Evolutionary conservation across 2,797 vertebrate species (phyloP).

Genomic region (Lophura swinhoii): DNA sequence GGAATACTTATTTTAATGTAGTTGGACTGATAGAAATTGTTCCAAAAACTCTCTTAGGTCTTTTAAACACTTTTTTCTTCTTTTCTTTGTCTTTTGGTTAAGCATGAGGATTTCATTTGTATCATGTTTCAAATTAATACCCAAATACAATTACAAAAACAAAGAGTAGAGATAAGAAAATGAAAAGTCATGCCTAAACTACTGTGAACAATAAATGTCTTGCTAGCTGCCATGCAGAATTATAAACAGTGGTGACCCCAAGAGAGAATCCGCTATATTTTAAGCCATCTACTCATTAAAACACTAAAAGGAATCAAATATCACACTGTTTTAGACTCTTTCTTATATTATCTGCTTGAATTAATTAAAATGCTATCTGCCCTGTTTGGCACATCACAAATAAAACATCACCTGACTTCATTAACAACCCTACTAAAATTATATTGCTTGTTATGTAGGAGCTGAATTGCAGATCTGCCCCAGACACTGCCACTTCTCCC

Average conservation of each 20-base stretch:
- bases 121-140: not conserved
- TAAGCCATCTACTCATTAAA: not conserved
- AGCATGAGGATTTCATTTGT: not conserved
- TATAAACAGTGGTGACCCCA: not conserved
- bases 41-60: not conserved
- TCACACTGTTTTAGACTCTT: not conserved
- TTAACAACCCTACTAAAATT: not conserved
- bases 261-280: not conserved
- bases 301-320: not conserved
- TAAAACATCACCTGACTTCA: not conserved
- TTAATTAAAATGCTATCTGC: not conserved
- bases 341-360: not conserved
- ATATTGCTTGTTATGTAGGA: rapidly evolving
- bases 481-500: not conserved
- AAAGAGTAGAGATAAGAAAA: not conserved
- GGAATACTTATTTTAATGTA: not conserved
- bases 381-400: not conserved
- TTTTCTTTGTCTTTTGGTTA: not conserved
- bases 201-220: not conserved
- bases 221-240: not conserved
- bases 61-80: not conserved
- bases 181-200: not conserved
- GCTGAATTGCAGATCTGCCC: not conserved
- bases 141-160: not conserved
- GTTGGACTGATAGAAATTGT: not conserved